Base-by-base conservation (phyloP, 2,888 invertebrate genomes). In the Xestia c-nigrum region DNA sequence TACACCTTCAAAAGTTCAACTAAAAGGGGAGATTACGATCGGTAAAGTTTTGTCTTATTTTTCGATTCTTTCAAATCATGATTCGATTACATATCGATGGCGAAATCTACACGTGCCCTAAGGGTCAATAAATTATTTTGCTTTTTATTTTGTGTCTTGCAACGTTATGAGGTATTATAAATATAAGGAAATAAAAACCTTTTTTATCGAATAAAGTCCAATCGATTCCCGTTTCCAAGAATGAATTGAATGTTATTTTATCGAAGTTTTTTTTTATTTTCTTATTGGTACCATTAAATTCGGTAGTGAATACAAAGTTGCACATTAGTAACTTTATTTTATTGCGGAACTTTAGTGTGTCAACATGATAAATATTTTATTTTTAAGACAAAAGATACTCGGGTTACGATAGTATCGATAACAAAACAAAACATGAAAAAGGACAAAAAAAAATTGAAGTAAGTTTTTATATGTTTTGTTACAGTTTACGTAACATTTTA, bases 261-360 rank as follows among this genome's bases (percentile, higher is more conserved):
- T 80, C 55, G 61, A 46, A 47, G 67, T 19, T 57, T 55, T 74
- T 76, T 74, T 76, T 74, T 38, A 61, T 78, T 72, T 82, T 81
- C 47, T 67, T 83, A 66, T 72, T 72, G 82, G 72, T 67, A 55
- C 80, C 74, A 80, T 77, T 66, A 79, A 80, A 81, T 78, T 65
- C 81, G 73, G 85, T 87, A 85, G 84, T 84, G 68, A 63, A 73
- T 69, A 69, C 72, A 76, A 74, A 72, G 64, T 76, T 61, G 59
- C 31, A 61, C 72, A 85, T 82, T 77, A 77, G 70, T 79, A 74
- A 57, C 14, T 69, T 87, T 50, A 87, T 79, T 86, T 87, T 87
- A 87, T 86, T 82, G 69, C 31, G 46, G 40, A 47, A 61, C 55
- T 79, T 72, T 61, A 74, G 68, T 84, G 38, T 76, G 78, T 71